Base-by-base conservation (phyloP, 2,888 invertebrate species). In the Xylocampa areola region DNA sequence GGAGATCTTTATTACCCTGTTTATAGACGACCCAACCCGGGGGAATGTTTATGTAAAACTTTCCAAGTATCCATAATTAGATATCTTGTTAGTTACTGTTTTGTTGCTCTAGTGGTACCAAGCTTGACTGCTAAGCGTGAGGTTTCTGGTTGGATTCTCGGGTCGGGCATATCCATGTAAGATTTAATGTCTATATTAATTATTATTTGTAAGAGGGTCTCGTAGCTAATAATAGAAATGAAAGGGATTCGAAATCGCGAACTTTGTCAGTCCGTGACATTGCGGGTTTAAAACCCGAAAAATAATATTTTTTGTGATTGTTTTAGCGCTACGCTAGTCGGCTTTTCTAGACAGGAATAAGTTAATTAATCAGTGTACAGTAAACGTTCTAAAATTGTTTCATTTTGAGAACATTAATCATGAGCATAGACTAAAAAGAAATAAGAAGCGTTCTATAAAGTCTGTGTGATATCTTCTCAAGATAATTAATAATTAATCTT, bases 1-100 rank as follows among this genome's bases (percentile, higher is more conserved):
- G 35, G 52, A 66, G 51, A 70, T 58, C 43, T 76, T 73, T 74
- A 77, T 73, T 33, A 35, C 45, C 51, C 37, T 69, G 77, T 77
- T 77, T 73, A 77, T 73, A 27, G 45, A 19, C 55, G 58, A 64
- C 51, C 57, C 51, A 2, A 65, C 32, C 44, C 44, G 21, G 45
- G 21, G 44, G 30, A 57, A 60, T 54, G 50, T 62, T 66, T 60
- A 47, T 66, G 67, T 49, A 50, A 59, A 76, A 73, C 67, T 66
- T 59, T 37, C 30, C 10, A 40, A 62, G 47, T 55, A 29, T 33
- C 37, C 32, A 49, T 62, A 47, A 66, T 72, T 68, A 57, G 45
- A 52, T 35, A 6, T 51, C 33, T 48, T 43, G n/a, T 59, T 54
- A 63, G 36, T 47, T 52, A 25, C 10, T 36, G 59, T 32, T 35